phyloP scores from a whole-genome alignment of 2,113 vertebrate genomes.

The Bos indicus region DNA sequence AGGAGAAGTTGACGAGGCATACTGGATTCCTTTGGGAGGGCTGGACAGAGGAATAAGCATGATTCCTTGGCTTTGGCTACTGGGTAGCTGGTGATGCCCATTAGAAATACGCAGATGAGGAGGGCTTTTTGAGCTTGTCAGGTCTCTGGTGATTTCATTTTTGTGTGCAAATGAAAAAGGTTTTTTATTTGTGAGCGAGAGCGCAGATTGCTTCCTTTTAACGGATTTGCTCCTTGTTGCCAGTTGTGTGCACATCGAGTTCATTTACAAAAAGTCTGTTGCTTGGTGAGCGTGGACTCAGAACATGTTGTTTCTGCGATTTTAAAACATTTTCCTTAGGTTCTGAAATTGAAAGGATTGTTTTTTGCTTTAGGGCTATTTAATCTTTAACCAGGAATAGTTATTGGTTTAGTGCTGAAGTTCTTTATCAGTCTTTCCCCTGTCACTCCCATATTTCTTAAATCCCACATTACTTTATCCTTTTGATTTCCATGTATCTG shows the following conservation, averaged over 20 bases:
- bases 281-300: background rate
- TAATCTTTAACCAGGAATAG: background rate
- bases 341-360: background rate
- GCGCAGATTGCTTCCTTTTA: background rate
- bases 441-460: background rate
- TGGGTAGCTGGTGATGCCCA: background rate
- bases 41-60: background rate
- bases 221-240: background rate
- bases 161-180: background rate
- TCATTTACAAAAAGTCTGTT: background rate
- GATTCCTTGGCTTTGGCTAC: background rate
- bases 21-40: background rate
- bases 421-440: background rate
- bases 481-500: background rate
- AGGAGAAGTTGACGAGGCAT: background rate
- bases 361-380: background rate
- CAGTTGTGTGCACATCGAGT: background rate
- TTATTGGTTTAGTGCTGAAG: background rate
- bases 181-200: background rate
- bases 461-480: background rate
- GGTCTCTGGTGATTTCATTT: background rate
- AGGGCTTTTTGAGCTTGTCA: background rate
- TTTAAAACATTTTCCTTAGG: background rate
- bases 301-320: background rate
- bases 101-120: background rate